phyloP scores from a whole-genome alignment of 2,888 invertebrate genomes.

The Tanytarsus gracilentus region DNA sequence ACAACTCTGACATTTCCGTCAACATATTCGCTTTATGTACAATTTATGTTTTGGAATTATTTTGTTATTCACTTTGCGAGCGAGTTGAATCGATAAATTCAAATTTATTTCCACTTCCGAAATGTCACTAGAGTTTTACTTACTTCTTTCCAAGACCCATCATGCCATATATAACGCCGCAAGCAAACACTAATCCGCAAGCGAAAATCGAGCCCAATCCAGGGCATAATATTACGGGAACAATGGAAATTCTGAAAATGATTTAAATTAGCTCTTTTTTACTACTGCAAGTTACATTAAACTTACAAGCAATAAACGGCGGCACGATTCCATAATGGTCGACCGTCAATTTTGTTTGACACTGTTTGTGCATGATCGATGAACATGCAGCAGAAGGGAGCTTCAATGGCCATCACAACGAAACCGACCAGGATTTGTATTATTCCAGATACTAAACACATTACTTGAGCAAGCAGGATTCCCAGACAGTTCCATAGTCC shows the following conservation, averaged over 20 bases:
- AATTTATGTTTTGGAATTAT: too few species aligned
- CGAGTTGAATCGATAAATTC: too few species aligned
- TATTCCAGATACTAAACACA: conserved; percentile 67
- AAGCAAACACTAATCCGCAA: conserved; percentile 77
- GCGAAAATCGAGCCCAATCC: conserved; percentile 72
- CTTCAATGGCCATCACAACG: conserved; percentile 79
- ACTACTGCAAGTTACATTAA: neutral
- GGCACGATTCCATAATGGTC: conserved; percentile 86
- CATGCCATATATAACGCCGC: conserved; percentile 85
- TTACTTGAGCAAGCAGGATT: conserved; percentile 53
- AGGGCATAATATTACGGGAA: conserved; percentile 70
- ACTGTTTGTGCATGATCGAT: conserved; percentile 86
- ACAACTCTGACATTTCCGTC: too few species aligned
- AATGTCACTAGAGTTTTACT: conserved; percentile 44
- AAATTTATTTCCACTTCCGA: too few species aligned
- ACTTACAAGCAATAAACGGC: conserved; percentile 76
- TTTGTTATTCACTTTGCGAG: too few species aligned
- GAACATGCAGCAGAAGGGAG: conserved; percentile 95
- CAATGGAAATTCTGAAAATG: conserved; percentile 60
- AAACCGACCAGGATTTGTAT: conserved; percentile 87
- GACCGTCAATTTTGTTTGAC: conserved; percentile 70
- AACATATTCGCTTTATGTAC: too few species aligned
- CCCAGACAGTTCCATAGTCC: conserved; percentile 67
- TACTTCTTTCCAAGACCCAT: conserved; percentile 94
- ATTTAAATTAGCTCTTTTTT: conserved; percentile 9